These are phyloP conservation scores for Drosophila pachea DNA, from an alignment of 1,140 invertebrate species.

Conservation along the genomic window DNA sequence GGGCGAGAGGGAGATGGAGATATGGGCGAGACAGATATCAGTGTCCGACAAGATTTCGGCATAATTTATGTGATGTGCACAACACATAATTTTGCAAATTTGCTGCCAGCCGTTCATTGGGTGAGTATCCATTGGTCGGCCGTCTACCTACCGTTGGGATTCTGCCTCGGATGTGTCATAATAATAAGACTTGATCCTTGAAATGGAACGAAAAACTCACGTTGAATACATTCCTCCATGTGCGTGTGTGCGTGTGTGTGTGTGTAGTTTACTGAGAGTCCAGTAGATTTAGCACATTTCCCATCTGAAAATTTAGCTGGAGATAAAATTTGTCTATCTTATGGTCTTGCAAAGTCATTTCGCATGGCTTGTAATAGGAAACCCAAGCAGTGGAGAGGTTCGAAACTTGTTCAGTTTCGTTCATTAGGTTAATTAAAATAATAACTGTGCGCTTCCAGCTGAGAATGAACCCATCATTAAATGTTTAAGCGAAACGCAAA, in stretches of 20 bases:
- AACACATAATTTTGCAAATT: constrained; percentile 43
- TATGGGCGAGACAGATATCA: background rate
- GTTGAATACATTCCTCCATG: too few relatives aligned
- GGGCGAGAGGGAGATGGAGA: background rate
- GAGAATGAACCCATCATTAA: constrained; percentile 61
- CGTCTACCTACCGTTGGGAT: background rate
- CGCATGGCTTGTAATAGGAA: constrained; percentile 27
- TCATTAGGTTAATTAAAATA: constrained; percentile 75
- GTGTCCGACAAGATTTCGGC: constrained; percentile 28
- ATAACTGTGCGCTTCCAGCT: constrained; percentile 63
- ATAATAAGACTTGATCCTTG: constrained; percentile 3
- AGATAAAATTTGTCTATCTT: too few relatives aligned
- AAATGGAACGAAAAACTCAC: background rate
- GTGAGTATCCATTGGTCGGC: constrained; percentile 8
- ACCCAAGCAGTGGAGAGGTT: constrained; percentile 4
- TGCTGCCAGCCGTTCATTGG: constrained; percentile 45
- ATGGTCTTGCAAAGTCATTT: background rate
- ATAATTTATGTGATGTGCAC: constrained; percentile 46
- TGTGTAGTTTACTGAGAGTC: too few relatives aligned
- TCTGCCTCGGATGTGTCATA: constrained; percentile 22
- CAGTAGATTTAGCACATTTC: too few relatives aligned
- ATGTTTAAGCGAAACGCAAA: constrained; percentile 21
- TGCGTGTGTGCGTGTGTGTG: too few relatives aligned
- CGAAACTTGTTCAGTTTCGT: constrained; percentile 24
- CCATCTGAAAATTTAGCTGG: too few relatives aligned